Base-by-base conservation (phyloP, 1,140 invertebrate species). In the Globodera ellingtonae region DNA sequence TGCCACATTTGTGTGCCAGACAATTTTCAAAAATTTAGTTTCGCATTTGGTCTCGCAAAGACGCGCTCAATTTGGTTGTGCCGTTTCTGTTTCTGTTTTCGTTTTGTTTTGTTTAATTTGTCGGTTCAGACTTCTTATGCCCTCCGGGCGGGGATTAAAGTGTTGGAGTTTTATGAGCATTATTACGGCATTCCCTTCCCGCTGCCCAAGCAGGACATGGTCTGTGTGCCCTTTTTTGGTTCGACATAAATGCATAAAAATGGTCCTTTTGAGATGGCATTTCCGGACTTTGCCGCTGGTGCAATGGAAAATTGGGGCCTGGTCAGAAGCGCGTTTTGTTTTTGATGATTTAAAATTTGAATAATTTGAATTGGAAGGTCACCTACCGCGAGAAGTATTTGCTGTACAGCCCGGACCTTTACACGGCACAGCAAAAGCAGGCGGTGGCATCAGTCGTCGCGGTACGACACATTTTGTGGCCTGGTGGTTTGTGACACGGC, bases 261-360 rank as follows among this genome's bases (percentile, higher is more conserved):
- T 18, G 10, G 3, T 93, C 4, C 6, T 15, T 62, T 62, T 62
- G 35, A 65, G 78, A 84, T 86, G 74, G 84, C 85, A 6, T 83
- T 86, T 35, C 84, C 84, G 3, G 95, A 98, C 90, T 98, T 97
- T 91, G 93, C 94, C 0, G 95, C 95, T 4, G 95, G 95, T 8
- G 95, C 95, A 0, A 98, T 97, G 93, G 92, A 92, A 84, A 92
- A 92, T 86, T 96, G 95, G 95, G 95, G 95, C 9, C 90, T 97
- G 77, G 94, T 96, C n/a, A 95, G 93, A 92, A 6, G 21, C 35
- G 21, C n/a, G 56, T 75, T 18, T 15, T 35, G 6, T 62, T 62
- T 13, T 62, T 15, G n/a, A n/a, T 59, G 67, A 46, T 47, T 50
- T 21, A 15, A 77, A 80, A 80, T 46, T n/a, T 35, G 35, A 35